Evolutionary conservation across 2,797 vertebrate genomes (phyloP).

Genomic region (Glossophaga mutica): DNA sequence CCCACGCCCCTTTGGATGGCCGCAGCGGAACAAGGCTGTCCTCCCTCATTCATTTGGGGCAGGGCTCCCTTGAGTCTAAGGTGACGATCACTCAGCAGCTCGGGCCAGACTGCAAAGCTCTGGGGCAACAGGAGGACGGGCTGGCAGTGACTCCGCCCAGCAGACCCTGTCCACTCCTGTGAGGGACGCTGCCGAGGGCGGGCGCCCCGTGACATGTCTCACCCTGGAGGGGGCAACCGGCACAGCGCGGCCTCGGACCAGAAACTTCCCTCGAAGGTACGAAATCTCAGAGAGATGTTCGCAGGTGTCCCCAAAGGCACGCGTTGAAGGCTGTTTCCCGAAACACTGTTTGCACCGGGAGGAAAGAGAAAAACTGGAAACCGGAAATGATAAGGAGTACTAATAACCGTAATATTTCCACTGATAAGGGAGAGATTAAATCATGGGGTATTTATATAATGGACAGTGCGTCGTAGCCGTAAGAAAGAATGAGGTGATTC

Average conservation of each 20-base stretch:
- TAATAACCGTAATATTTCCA: background rate
- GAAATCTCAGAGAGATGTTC: background rate
- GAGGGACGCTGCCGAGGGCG: no score
- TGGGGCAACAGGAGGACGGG: background rate
- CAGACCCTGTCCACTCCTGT: background rate
- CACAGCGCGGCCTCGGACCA: background rate
- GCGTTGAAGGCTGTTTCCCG: background rate
- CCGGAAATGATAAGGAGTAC: background rate
- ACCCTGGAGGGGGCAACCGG: background rate
- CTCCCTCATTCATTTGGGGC: background rate
- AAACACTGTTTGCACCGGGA: background rate
- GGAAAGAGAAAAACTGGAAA: background rate
- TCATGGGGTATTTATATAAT: background rate
- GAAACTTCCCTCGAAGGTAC: background rate
- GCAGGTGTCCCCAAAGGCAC: background rate
- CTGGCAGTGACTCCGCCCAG: background rate
- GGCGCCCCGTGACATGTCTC: no score
- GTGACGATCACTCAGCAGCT: background rate
- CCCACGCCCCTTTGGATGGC: accelerated
- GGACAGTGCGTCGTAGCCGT: no score
- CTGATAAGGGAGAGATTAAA: background rate
- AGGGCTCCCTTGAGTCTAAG: background rate
- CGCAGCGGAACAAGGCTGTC: accelerated
- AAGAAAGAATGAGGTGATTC: background rate
- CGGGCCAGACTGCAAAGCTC: background rate